Evolutionary conservation across 1,140 invertebrate species (phyloP), one percentile per base, ranked within the genome.

Genomic region (Drosophila ironensis): DNA sequence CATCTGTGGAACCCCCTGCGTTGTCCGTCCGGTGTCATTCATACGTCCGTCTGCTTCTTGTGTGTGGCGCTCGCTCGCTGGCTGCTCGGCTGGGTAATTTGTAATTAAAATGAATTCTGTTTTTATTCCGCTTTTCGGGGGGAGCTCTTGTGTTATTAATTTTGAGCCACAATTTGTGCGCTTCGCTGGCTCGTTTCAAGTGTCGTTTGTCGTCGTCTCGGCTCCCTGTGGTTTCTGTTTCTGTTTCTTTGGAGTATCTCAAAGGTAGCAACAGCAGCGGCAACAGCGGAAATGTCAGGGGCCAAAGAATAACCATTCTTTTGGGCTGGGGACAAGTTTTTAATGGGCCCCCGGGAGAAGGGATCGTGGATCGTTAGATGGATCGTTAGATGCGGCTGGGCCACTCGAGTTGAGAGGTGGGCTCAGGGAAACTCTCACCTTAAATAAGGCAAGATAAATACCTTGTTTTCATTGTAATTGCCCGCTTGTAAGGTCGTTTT

Each of bases 71-170:
- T 76, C 57, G 64, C 73, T 68, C 45, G 38, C 54, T 30, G 53
- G 24, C 20, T 46, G n/a, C 28, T 30, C 35, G 14, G 30, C 78
- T 54, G 22, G 67, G 78, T 84, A 86, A 84, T 86, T 84, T 84
- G 80, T 84, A 84, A 84, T 84, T 78, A 78, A 84, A 84, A 78
- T 61, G 45, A 71, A 63, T 84, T 69, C 48, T 64, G 48, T 61
- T 78, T 53, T 78, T 70, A 46, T 77, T 69, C 68, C 72, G 45
- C 74, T 57, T 48, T 68, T 74, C 63, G 27, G 50, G 41, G 37
- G 4, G 33, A 6, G 12, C 4, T 7, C 12, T 30, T 50, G 57
- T 52, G 64, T 61, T 61, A 81, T 82, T 81, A 82, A 77, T 82
- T 69, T 69, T 59, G 27, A 72, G 72, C 50, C 59, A 77, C 72